phyloP scores from a whole-genome alignment of 2,797 vertebrate genomes.

The Xerus rutilus region DNA sequence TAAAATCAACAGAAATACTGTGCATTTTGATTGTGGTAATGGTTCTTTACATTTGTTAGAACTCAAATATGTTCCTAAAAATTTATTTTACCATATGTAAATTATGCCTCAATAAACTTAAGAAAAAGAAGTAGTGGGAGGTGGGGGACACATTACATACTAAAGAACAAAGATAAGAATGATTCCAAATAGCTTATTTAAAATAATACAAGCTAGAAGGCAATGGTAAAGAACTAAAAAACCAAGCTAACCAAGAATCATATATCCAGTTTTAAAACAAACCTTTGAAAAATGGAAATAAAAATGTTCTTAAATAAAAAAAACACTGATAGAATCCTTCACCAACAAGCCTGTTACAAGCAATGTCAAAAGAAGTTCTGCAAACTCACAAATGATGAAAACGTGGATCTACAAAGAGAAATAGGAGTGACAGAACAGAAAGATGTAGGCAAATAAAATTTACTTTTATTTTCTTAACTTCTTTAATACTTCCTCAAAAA shows the following conservation, averaged over 20 bases:
- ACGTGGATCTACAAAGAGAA: conserved; percentile 21
- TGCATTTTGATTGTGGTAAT: not conserved
- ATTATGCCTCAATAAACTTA: not conserved
- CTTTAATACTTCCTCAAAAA: conserved; percentile 23
- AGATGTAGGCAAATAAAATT: not conserved
- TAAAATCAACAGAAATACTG: not conserved
- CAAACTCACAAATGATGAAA: conserved; percentile 10
- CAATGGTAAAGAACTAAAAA: not conserved
- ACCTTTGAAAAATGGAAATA: conserved; percentile 8
- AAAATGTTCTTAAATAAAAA: conserved; percentile 41
- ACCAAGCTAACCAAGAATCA: not conserved
- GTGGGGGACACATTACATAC: not conserved
- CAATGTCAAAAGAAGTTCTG: conserved; percentile 25
- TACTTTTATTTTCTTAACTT: conserved; percentile 48
- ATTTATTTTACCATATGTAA: conserved; percentile 14
- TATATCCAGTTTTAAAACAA: conserved; percentile 11
- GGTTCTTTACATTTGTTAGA: not conserved
- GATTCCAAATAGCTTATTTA: conserved; percentile 31
- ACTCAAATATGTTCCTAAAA: conserved; percentile 35
- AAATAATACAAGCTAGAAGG: not conserved
- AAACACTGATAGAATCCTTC: not conserved
- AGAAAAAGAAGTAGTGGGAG: not conserved
- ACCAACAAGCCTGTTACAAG: not conserved
- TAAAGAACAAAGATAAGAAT: conserved; percentile 7
- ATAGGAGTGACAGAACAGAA: not conserved